Percentiles rank a stretch among this genome's conserved stretches.
These are phyloP conservation scores for Myrmecobius fasciatus DNA, from an alignment of 2,113 vertebrate species.

Conservation along the genomic window DNA sequence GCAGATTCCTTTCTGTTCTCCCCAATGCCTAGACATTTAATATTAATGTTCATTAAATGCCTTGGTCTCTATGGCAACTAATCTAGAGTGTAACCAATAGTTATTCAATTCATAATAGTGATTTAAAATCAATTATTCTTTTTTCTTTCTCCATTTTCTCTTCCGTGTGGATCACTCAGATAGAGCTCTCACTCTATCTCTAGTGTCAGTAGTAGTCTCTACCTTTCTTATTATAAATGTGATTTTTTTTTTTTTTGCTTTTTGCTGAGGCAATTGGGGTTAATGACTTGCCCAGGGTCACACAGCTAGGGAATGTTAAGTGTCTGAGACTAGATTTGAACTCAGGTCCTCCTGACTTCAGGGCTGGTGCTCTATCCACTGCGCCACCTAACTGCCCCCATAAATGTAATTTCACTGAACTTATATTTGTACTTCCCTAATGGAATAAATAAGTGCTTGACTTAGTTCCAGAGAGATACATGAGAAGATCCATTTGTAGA, in stretches of 20 bases:
- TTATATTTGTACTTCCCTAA: background rate
- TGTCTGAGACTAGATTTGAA: too few relatives aligned
- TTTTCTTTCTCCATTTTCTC: slow-evolving; percentile 14
- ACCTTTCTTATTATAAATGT: background rate
- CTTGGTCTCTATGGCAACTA: background rate
- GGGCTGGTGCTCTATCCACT: too few relatives aligned
- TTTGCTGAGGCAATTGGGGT: too few relatives aligned
- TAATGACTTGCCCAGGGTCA: too few relatives aligned
- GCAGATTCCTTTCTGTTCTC: background rate
- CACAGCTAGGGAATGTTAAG: too few relatives aligned
- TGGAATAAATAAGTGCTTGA: background rate
- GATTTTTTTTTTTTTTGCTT: too few relatives aligned
- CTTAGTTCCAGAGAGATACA: background rate
- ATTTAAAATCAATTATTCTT: background rate
- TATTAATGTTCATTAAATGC: background rate
- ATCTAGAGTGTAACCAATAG: background rate
- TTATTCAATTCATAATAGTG: background rate
- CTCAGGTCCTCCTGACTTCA: too few relatives aligned
- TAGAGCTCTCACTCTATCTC: background rate
- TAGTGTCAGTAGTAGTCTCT: background rate
- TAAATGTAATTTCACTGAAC: background rate
- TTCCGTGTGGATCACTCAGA: background rate
- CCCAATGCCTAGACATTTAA: background rate
- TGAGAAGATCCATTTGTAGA: background rate
- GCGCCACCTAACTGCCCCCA: too few relatives aligned